Evolutionary conservation across 2,113 vertebrate genomes (phyloP).

Genomic region (Brachirus orientalis): DNA sequence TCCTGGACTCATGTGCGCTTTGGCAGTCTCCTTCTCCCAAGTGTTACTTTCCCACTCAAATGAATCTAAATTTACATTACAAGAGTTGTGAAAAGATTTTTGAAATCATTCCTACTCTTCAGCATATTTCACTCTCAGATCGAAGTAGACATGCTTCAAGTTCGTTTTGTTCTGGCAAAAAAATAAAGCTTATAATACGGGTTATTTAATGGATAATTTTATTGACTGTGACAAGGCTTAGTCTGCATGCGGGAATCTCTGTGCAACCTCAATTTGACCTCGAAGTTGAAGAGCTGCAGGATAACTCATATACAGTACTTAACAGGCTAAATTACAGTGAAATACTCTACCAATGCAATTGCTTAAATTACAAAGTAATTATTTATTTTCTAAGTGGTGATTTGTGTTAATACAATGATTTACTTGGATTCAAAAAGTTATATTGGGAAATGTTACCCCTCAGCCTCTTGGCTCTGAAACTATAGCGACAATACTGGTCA

Average conservation of each 20-base stretch:
- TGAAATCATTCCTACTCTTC: conserved; percentile 17
- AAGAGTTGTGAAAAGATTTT: conserved; percentile 43
- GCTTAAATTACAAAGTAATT: no score
- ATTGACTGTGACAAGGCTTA: conserved; percentile 17
- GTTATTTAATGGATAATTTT: conserved; percentile 24
- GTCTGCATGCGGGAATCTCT: conserved; percentile 16
- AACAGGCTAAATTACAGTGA: not conserved
- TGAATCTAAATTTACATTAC: conserved; percentile 41
- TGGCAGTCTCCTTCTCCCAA: conserved; percentile 42
- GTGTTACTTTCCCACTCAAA: conserved; percentile 43
- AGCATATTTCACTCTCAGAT: conserved; percentile 13
- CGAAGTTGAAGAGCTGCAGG: not conserved
- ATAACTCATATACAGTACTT: conserved; percentile 1
- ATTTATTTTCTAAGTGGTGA: no score
- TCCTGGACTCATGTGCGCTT: conserved; percentile 24
- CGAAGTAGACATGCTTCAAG: conserved; percentile 5
- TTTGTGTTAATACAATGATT: no score
- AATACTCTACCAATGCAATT: not conserved
- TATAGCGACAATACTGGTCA: no score
- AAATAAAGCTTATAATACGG: not conserved
- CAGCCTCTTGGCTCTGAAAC: no score
- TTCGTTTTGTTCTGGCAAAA: conserved; percentile 39
- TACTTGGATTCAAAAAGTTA: no score
- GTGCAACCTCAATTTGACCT: not conserved
- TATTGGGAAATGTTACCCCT: no score